Conservation (phyloP, 2,113 vertebrate genomes). For the Emydocephalus ijimae region DNA sequence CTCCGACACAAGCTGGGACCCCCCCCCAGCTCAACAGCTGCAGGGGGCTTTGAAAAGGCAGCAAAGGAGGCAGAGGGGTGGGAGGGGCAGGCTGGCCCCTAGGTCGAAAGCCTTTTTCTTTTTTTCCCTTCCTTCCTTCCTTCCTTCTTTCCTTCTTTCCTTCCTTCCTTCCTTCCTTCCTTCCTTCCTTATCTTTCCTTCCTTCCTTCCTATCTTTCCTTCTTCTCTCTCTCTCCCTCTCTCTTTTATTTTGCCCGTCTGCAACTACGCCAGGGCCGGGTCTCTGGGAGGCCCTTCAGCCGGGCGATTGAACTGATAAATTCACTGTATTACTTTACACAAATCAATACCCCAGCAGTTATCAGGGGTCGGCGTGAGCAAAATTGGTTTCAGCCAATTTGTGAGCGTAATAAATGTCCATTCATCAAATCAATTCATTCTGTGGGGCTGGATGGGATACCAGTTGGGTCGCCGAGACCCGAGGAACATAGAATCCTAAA, state of each 20-base stretch:
- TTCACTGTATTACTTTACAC: slow-evolving; percentile 93
- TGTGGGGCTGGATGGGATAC: slow-evolving; percentile 38
- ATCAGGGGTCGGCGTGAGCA: slow-evolving; percentile 79
- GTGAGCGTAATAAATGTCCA: slow-evolving; percentile 88
- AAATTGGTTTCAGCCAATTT: slow-evolving; percentile 92
- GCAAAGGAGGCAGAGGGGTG: not conserved
- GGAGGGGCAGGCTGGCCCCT: not conserved
- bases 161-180: too few species aligned
- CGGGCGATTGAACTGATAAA: slow-evolving; percentile 82
- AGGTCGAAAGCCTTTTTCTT: not conserved
- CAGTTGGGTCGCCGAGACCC: slow-evolving; percentile 43
- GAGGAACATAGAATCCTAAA: slow-evolving; percentile 17
- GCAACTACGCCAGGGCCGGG: slow-evolving; percentile 53
- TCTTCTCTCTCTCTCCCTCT: too few species aligned
- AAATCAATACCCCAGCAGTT: slow-evolving; percentile 93
- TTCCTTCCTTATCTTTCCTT: too few species aligned
- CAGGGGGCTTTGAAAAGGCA: not conserved
- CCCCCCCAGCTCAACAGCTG: not conserved
- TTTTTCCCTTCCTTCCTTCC: too few species aligned
- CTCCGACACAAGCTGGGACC: fast-evolving
- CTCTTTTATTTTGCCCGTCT: slow-evolving; percentile 62
- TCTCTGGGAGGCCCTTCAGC: slow-evolving; percentile 70
- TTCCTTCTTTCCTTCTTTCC: too few species aligned
- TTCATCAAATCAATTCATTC: slow-evolving; percentile 88
- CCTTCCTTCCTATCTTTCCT: too few species aligned